A percentile compares a stretch with the other conserved stretches of the same genome.
Conservation (phyloP, 2,113 vertebrate genomes). For the Corapipo altera region DNA sequence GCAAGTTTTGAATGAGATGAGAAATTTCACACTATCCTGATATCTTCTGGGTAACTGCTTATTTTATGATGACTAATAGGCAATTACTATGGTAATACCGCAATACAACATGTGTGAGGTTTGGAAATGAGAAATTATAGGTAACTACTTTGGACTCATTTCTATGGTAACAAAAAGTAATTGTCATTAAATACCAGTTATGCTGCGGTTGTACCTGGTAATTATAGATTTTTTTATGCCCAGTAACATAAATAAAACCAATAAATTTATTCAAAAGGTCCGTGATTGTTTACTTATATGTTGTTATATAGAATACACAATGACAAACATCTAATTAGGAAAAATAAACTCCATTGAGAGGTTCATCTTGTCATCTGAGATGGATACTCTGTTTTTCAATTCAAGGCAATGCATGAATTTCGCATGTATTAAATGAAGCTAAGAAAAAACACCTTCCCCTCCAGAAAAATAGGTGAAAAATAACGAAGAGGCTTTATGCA, state of each 20-base stretch:
- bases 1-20: constrained; percentile 69
- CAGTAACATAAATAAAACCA: constrained; percentile 82
- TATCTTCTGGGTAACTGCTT: constrained; percentile 80
- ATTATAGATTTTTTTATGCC: constrained; percentile 82
- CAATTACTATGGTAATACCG: constrained; percentile 85
- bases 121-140: constrained; percentile 82
- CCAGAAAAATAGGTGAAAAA: background rate
- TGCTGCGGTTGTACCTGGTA: constrained; percentile 76
- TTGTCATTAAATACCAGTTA: constrained; percentile 84
- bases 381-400: constrained; percentile 20
- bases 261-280: constrained; percentile 81
- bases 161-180: constrained; percentile 87
- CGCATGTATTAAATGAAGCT: background rate
- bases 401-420: constrained; percentile 6
- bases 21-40: constrained; percentile 76
- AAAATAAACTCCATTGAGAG: constrained; percentile 69
- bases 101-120: constrained; percentile 79
- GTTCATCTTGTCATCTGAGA: constrained; percentile 63
- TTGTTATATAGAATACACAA: constrained; percentile 65
- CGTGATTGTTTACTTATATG: constrained; percentile 71
- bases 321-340: constrained; percentile 77
- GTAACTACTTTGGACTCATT: constrained; percentile 80
- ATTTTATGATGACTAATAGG: constrained; percentile 85
- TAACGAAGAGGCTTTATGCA: background rate
- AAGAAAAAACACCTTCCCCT: background rate